These are phyloP conservation scores for Diuraphis noxia DNA, from an alignment of 1,140 invertebrate genomes.

Conservation along the genomic window DNA sequence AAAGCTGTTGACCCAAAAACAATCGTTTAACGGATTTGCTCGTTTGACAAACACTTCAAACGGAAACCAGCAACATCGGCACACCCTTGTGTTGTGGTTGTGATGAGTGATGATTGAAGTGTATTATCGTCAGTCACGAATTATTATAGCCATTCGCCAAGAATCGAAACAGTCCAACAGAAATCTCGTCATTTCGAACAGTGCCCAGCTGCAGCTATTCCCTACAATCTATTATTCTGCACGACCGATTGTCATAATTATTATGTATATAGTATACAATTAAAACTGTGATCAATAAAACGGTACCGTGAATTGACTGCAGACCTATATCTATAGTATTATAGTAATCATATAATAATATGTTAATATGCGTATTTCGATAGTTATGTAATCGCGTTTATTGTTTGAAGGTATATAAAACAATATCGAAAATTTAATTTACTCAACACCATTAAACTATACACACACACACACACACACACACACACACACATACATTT, in stretches of 20 bases:
- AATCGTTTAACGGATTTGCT: background rate
- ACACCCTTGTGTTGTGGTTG: background rate
- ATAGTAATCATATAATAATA: background rate
- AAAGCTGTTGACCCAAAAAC: background rate
- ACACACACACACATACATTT: no score
- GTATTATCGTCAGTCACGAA: constrained; percentile 22
- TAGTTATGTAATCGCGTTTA: background rate
- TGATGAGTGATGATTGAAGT: background rate
- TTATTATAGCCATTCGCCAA: background rate
- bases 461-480: no score
- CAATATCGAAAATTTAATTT: background rate
- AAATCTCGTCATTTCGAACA: background rate
- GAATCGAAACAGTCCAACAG: background rate
- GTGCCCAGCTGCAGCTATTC: background rate
- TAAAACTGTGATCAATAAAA: background rate
- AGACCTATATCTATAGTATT: background rate
- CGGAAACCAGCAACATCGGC: background rate
- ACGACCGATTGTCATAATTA: background rate
- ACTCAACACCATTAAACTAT: background rate
- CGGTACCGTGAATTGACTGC: no score
- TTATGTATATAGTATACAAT: background rate
- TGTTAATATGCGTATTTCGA: background rate
- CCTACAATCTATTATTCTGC: no score
- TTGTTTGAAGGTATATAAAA: background rate
- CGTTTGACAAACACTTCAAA: constrained; percentile 8